These are phyloP conservation scores for Potamarius usumacintae DNA, from an alignment of 2,113 vertebrate species.

Conservation along the genomic window DNA sequence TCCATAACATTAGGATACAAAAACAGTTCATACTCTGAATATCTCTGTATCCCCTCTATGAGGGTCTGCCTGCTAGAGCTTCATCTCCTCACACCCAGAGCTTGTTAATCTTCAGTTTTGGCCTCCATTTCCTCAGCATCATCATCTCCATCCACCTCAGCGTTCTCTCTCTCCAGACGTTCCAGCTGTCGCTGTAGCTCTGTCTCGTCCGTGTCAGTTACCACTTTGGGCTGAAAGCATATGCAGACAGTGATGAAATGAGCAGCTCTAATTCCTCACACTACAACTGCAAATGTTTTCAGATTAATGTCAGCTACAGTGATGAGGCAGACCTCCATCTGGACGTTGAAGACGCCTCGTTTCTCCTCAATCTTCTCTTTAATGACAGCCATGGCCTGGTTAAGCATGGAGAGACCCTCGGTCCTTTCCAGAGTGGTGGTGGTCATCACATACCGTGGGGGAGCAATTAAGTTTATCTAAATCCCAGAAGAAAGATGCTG, in stretches of 20 bases:
- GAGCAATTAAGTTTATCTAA: constrained; percentile 97
- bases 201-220: constrained; percentile 96
- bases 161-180: constrained; percentile 93
- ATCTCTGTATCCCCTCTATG: constrained; percentile 27
- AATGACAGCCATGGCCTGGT: constrained; percentile 97
- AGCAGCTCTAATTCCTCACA: not conserved
- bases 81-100: constrained; percentile 27
- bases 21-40: constrained; percentile 45
- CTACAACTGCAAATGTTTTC: not conserved
- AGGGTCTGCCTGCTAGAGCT: constrained; percentile 17
- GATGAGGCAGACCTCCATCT: constrained; percentile 85
- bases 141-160: constrained; percentile 95
- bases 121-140: constrained; percentile 97
- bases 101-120: constrained; percentile 87
- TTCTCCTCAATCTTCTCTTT: constrained; percentile 99
- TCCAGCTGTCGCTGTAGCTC: constrained; percentile 94
- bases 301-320: not conserved
- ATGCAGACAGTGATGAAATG: not conserved
- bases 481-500: not conserved
- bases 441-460: constrained; percentile 98
- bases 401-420: constrained; percentile 94
- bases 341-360: constrained; percentile 95
- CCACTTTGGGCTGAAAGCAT: constrained; percentile 86
- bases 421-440: constrained; percentile 97
- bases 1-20: constrained; percentile 27